phyloP scores from a whole-genome alignment of 2,888 invertebrate species.

The Leptarthrus brevirostris region DNA sequence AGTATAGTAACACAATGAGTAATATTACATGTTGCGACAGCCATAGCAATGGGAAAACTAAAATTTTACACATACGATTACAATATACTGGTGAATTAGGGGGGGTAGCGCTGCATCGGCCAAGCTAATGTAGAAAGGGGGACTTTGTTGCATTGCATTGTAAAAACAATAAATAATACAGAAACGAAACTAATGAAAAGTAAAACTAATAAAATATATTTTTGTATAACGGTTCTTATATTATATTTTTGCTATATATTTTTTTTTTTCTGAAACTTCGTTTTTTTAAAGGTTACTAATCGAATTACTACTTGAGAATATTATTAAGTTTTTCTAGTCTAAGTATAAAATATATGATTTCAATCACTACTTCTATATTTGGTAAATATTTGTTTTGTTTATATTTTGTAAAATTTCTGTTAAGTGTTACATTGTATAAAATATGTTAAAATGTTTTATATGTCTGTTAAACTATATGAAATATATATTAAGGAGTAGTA shows the following conservation, averaged over 20 bases:
- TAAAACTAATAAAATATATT: constrained; percentile 53
- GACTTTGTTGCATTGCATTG: constrained; percentile 53
- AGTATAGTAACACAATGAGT: constrained; percentile 45
- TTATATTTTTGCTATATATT: too few relatives aligned
- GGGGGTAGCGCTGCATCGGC: constrained; percentile 63
- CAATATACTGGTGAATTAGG: constrained; percentile 43
- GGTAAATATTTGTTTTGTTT: neutral
- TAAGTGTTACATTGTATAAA: neutral
- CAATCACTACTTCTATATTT: constrained; percentile 8
- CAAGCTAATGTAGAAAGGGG: constrained; percentile 52
- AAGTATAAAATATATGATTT: neutral
- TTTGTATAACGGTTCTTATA: neutral
- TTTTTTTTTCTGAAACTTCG: neutral
- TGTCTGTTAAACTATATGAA: neutral
- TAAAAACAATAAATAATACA: constrained; percentile 36
- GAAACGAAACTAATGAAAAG: constrained; percentile 17
- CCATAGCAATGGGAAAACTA: constrained; percentile 49
- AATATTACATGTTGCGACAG: constrained; percentile 49
- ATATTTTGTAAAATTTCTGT: neutral
- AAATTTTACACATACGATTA: constrained; percentile 42
- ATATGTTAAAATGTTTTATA: neutral
- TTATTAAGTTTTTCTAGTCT: neutral
- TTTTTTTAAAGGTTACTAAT: neutral
- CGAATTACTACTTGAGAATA: neutral
- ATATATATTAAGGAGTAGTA: neutral